Percentiles rank a stretch among this genome's conserved stretches.
Evolutionary conservation across 2,113 vertebrate species (phyloP).

Genomic region (Cheilinus undulatus): DNA sequence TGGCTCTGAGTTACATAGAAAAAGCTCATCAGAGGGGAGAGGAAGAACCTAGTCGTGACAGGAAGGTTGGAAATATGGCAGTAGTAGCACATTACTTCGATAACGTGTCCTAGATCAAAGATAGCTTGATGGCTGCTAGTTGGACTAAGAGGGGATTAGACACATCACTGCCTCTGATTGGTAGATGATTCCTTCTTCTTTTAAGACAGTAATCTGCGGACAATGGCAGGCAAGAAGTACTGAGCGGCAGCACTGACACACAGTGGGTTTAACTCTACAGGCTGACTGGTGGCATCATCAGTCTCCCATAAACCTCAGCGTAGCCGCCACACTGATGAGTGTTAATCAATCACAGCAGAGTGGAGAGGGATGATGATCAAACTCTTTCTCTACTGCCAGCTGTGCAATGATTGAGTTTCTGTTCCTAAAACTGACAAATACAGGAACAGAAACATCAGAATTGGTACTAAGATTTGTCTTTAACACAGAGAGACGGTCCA

Average conservation of each 20-base stretch:
- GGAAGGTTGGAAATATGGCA: constrained; percentile 77
- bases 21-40: constrained; percentile 73
- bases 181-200: constrained; percentile 45
- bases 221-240: constrained; percentile 31
- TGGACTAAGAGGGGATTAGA: constrained; percentile 49
- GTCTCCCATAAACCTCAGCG: constrained; percentile 45
- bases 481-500: constrained; percentile 39
- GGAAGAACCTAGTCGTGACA: constrained; percentile 72
- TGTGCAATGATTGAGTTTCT: constrained; percentile 24
- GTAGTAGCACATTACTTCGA: constrained; percentile 76
- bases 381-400: constrained; percentile 35
- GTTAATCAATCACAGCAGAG: constrained; percentile 36
- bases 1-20: constrained; percentile 86
- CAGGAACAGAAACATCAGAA: constrained; percentile 6
- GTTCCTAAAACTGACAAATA: constrained; percentile 15
- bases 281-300: constrained; percentile 54
- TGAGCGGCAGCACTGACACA: constrained; percentile 35
- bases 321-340: constrained; percentile 25
- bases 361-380: neutral
- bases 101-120: constrained; percentile 52
- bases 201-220: constrained; percentile 46
- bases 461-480: constrained; percentile 34
- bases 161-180: constrained; percentile 45
- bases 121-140: constrained; percentile 49
- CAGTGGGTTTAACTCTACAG: constrained; percentile 53